Conservation (phyloP, 2,113 vertebrate species). For the Phalacrocorax pelagicus region DNA sequence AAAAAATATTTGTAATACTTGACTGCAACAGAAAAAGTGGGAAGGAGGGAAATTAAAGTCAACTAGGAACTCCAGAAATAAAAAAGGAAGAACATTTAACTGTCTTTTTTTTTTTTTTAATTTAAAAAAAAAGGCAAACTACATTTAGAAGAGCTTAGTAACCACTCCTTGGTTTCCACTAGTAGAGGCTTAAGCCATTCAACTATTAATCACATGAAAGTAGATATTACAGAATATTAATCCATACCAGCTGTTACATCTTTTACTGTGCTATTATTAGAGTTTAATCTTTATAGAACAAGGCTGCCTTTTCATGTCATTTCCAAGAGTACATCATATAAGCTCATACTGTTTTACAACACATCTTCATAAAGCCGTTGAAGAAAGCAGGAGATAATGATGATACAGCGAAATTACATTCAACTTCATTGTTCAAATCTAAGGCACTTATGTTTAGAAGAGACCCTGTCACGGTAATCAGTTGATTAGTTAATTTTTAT, state of each 20-base stretch:
- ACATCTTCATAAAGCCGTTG: neutral
- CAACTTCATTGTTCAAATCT: neutral
- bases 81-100: neutral
- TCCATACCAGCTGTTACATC: slow-evolving; percentile 73
- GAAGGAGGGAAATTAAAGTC: neutral
- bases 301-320: slow-evolving; percentile 60
- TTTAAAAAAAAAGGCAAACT: neutral
- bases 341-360: neutral
- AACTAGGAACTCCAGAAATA: neutral
- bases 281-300: slow-evolving; percentile 79
- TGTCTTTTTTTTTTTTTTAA: neutral
- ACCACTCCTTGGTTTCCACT: slow-evolving; percentile 10
- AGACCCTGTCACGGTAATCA: neutral
- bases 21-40: neutral
- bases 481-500: neutral
- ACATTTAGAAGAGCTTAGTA: slow-evolving; percentile 39
- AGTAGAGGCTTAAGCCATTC: slow-evolving; percentile 69
- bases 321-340: slow-evolving; percentile 33
- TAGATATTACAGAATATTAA: slow-evolving; percentile 79
- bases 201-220: slow-evolving; percentile 88
- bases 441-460: neutral
- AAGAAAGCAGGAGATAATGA: neutral
- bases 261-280: slow-evolving; percentile 77
- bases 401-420: neutral
- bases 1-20: neutral